Evolutionary conservation across 2,113 vertebrate species (phyloP), one percentile per base, ranked within the genome.

Genomic region (Melospiza georgiana): DNA sequence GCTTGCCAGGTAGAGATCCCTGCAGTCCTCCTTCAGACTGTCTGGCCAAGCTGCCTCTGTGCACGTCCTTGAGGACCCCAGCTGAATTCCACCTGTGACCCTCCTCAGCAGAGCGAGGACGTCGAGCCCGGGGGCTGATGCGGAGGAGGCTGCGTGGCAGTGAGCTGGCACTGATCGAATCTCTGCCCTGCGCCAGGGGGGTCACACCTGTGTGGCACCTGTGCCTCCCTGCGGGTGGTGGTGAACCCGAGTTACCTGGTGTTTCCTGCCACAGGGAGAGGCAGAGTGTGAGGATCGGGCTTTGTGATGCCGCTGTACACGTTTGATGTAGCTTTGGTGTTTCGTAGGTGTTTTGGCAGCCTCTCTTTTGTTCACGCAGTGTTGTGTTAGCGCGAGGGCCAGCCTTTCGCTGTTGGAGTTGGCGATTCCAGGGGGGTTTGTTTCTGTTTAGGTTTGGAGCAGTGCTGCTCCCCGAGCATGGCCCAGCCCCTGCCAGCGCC

Each of bases 401-500:
- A 18, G 1, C 12, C 11, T 43, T 19, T 23, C 15, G 2, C 43
- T 46, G 57, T 4, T 35, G 10, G 16, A 55, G 28, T 49, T 7
- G 4, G 14, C 9, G 19, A 37, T 66, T 88, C 31, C 31, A 3
- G 43, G 67, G 67, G 43, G 18, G 1, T 52, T 84, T 58, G 31
- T 54, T 72, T 65, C 28, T 30, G 3, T 31, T 72, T 44, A 3
- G 6, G 7, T 20, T 63, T n/a, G 33, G 24, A 67, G 24, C 62
- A 9, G 18, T 35, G 31, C 12, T 3, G 2, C 9, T 39, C 28
- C 23, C 18, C 8, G 0, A 4, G 21, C 12, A 43, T 35, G 41
- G 7, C 10, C 1, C 18, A 8, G 54, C 30, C 11, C 7, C 18
- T 1, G 0, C 10, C 65, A 11, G 5, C 7, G 7, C 5, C 30